These are phyloP conservation scores for Pseudomyrmex flavicornis DNA, from an alignment of 1,140 invertebrate genomes.

Conservation along the genomic window DNA sequence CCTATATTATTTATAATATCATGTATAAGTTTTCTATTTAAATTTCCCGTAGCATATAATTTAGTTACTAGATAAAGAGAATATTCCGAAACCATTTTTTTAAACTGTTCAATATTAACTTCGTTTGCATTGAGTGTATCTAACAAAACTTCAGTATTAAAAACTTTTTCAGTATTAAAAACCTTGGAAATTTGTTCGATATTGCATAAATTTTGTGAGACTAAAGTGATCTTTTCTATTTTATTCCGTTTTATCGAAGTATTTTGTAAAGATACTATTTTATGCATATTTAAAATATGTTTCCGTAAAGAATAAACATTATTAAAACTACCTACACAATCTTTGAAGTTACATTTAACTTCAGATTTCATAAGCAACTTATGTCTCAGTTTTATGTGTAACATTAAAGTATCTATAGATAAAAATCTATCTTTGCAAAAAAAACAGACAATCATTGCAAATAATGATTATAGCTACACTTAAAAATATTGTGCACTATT, in stretches of 20 bases:
- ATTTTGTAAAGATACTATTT: background rate
- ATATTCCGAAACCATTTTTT: too few species aligned
- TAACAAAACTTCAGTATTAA: too few species aligned
- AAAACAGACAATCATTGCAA: too few species aligned
- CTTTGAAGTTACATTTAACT: background rate
- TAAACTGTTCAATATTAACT: too few species aligned
- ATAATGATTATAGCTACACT: too few species aligned
- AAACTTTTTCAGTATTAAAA: too few species aligned
- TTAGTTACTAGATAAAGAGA: too few species aligned
- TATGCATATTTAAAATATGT: background rate
- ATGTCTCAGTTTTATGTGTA: background rate
- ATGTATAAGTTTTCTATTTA: too few species aligned
- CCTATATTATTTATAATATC: too few species aligned
- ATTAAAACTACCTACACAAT: background rate
- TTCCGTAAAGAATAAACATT: conserved; percentile 1
- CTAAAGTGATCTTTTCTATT: background rate
- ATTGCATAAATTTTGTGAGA: background rate
- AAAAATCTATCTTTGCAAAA: conserved; percentile 2
- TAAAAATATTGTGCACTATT: too few species aligned
- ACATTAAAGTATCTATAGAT: conserved; percentile 9
- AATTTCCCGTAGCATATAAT: too few species aligned
- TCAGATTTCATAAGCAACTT: background rate
- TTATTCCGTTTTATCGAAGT: background rate
- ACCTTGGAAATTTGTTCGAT: background rate
- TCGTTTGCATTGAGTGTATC: too few species aligned